These are phyloP conservation scores for Drymonia ruficornis DNA, from an alignment of 2,888 invertebrate species.

Conservation along the genomic window DNA sequence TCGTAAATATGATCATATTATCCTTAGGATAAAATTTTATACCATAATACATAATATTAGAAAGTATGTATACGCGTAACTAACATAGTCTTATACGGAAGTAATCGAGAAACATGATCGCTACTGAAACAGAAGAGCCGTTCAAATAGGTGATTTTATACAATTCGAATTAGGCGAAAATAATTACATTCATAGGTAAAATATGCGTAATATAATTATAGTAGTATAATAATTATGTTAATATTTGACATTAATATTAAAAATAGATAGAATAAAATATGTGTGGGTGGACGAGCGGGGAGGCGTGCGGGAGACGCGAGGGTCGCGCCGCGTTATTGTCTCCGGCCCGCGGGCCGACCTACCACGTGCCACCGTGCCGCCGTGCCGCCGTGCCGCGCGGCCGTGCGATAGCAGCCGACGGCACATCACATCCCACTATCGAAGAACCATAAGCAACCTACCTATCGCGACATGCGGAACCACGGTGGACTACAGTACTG, in stretches of 20 bases:
- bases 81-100: slow-evolving; percentile 83
- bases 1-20: slow-evolving; percentile 80
- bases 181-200: slow-evolving; percentile 83
- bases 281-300: slow-evolving; percentile 81
- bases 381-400: slow-evolving; percentile 30
- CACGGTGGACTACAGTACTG: slow-evolving; percentile 35
- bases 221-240: slow-evolving; percentile 82
- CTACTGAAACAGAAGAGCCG: slow-evolving; percentile 80
- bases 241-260: slow-evolving; percentile 85
- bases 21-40: slow-evolving; percentile 84
- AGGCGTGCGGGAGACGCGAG: slow-evolving; percentile 62
- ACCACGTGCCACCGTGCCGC: slow-evolving; percentile 23
- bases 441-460: slow-evolving; percentile 31
- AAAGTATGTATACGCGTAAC: slow-evolving; percentile 82
- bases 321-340: slow-evolving; percentile 65
- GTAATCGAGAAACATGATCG: slow-evolving; percentile 78
- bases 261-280: slow-evolving; percentile 84
- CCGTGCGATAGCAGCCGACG: slow-evolving; percentile 42
- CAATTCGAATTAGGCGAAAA: slow-evolving; percentile 83
- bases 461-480: slow-evolving; percentile 51
- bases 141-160: slow-evolving; percentile 82
- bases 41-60: slow-evolving; percentile 82
- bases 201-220: slow-evolving; percentile 77
- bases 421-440: slow-evolving; percentile 21
- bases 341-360: slow-evolving; percentile 46